Base-by-base conservation (phyloP, 2,113 vertebrate genomes). In the Brachirus orientalis region DNA sequence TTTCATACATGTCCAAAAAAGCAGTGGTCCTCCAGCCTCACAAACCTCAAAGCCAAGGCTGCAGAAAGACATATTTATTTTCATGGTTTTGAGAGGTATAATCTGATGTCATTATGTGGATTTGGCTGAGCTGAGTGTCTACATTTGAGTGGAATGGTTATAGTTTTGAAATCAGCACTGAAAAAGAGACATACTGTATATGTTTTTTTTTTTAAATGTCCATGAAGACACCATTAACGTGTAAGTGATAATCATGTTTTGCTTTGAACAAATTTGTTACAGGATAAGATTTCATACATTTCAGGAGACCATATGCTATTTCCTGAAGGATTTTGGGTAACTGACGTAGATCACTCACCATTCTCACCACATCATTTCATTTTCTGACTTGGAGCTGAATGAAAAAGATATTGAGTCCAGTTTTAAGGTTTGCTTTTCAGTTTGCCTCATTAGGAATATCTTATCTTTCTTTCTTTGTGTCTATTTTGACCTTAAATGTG, bases 41-140 rank as follows among this genome's bases (percentile, higher is more conserved):
- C 69, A 73, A 75, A 86, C 78, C 82, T 84, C 83, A 85, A 77
- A 83, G 70, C 66, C 75, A 56, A 57, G 61, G 69, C 84, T 84
- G 79, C 63, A 72, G 83, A 86, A 79, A 86, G 80, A 82, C 73
- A 71, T 69, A 84, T 87, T 87, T 87, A 88, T 89, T 86, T 88
- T 85, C 64, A 72, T 84, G 87, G 84, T 77, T 82, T 82, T 33
- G 36, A 72, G 69, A 82, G 77, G 64, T 84, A 82, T 88, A 90
- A 88, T 90, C 80, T 79, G 56, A 80, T 72, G 77, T 80, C 74
- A 86, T 81, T 86, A 79, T 81, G 84, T 84, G 85, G 85, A 80
- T 86, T 88, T 81, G 84, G 81, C 71, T 58, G 37, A 73, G 74
- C 51, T 66, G 51, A 69, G 62, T 45, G 36, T 70, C 57, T 64